Base-by-base conservation (phyloP, 2,797 vertebrate genomes). In the Chaenodraco wilsoni region DNA sequence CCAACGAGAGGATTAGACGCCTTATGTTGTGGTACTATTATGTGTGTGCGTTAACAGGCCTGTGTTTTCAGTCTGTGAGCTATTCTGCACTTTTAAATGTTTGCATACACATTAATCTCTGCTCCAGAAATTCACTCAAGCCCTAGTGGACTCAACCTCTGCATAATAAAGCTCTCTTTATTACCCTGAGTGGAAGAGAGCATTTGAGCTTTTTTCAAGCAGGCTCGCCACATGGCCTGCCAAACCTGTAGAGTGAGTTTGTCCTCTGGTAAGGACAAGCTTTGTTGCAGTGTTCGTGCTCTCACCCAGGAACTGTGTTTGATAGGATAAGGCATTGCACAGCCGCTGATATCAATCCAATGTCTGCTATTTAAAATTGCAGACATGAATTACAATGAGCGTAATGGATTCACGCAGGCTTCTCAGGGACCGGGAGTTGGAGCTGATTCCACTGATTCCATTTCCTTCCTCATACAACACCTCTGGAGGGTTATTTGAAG, bases 1-100 rank as follows among this genome's bases (percentile, higher is more conserved):
- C 72, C 50, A 88, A 86, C 54, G n/a, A 84, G 88, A 82, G 84
- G 84, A 93, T 90, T 90, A 90, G 74, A 81, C 60, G 52, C 78
- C 81, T 89, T 74, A 68, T 74, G 77, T 80, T 73, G 84, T 65
- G 72, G 79, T 78, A 70, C 57, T 74, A 15, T 76, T 85, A 51
- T 7, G 49, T 67, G 27, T 19, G 40, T 48, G 44, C 33, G 37
- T 70, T 57, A 61, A 57, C 78, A 45, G 52, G 33, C 40, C 27
- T 41, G 33, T 65, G 13, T 74, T 68, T 72, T 78, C n/a, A 16
- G 65, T 66, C 23, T 40, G 19, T 59, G 37, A 65, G 57, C 65
- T 60, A 54, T 77, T 65, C 17, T 48, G 27, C 43, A 8, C 46
- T 48, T 78, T 48, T 57, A 66, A 82, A 68, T 77, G 12, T 62